Conservation (phyloP, 1,140 invertebrate species). For the Pentalonia nigronervosa region DNA sequence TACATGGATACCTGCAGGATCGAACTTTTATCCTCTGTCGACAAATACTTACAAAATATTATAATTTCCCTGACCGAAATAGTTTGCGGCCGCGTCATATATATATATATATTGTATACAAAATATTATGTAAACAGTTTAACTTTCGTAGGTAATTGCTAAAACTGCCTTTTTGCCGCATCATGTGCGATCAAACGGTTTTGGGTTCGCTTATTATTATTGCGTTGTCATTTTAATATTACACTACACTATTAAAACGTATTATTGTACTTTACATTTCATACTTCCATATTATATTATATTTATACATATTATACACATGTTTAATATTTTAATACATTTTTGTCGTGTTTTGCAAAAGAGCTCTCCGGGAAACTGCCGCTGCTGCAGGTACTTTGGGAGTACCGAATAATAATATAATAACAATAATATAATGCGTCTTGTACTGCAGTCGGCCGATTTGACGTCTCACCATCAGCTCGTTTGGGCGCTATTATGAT, state of each 20-base stretch:
- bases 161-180: not conserved
- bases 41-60: too few relatives aligned
- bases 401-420: not conserved
- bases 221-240: not conserved
- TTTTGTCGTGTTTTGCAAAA: not conserved
- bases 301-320: not conserved
- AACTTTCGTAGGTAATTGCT: not conserved
- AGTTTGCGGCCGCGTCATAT: not conserved
- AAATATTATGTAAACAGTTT: not conserved
- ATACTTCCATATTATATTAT: not conserved
- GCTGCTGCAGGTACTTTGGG: not conserved
- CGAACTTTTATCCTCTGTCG: too few relatives aligned
- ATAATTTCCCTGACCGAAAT: too few relatives aligned
- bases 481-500: not conserved
- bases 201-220: slow-evolving; percentile 36
- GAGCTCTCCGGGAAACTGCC: not conserved
- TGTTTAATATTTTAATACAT: not conserved
- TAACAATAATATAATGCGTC: not conserved
- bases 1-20: too few relatives aligned
- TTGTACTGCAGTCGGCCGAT: not conserved
- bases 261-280: not conserved
- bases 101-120: not conserved
- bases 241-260: not conserved
- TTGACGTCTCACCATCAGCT: not conserved
- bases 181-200: not conserved